Conservation (phyloP, 1,140 invertebrate species). For the Temnothorax longispinosus region DNA sequence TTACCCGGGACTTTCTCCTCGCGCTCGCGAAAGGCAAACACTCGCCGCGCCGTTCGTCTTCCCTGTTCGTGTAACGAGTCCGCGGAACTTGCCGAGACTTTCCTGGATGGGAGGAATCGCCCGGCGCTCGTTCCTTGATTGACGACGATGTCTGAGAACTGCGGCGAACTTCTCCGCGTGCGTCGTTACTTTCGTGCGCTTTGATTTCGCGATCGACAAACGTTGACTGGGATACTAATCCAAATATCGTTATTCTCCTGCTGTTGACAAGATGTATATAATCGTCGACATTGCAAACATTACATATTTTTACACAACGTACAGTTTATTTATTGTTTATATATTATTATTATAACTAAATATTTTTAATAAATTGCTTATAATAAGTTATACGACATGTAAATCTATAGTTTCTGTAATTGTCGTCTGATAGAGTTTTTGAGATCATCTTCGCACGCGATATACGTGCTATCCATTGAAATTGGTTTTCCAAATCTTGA, state of each 20-base stretch:
- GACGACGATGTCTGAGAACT: conserved; percentile 49
- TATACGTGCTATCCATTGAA: neutral
- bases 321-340: neutral
- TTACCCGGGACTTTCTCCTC: conserved; percentile 50
- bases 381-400: neutral
- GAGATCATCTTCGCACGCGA: neutral
- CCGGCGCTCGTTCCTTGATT: conserved; percentile 40
- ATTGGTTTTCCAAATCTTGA: neutral
- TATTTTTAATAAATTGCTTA: neutral
- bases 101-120: conserved; percentile 21
- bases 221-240: conserved; percentile 2
- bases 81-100: conserved; percentile 52
- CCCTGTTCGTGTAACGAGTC: conserved; percentile 53
- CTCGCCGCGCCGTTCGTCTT: conserved; percentile 60
- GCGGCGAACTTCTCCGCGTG: conserved; percentile 32
- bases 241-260: neutral
- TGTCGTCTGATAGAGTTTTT: neutral
- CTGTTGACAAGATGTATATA: no score
- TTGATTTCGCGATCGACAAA: conserved; percentile 41
- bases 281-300: neutral
- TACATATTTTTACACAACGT: neutral
- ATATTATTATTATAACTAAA: neutral
- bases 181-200: conserved; percentile 34
- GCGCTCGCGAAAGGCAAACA: conserved; percentile 68
- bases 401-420: neutral